Base-by-base conservation (phyloP, 2,888 invertebrate species). In the Drosophila colorata region DNA sequence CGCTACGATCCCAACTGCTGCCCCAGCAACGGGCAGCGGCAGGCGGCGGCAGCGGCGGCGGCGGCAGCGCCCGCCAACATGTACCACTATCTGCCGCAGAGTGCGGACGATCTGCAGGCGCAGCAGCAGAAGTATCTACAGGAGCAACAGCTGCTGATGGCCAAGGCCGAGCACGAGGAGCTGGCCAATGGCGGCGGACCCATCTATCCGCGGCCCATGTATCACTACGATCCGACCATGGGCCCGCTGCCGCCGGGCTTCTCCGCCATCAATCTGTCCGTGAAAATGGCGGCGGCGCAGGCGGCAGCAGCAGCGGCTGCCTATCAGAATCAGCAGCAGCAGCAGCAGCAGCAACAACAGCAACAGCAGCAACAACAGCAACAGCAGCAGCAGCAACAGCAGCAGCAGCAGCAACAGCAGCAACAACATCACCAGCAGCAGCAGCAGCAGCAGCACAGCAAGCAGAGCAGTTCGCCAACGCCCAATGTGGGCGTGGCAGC, bases 241-340 rank as follows among this genome's bases (percentile, higher is more conserved):
- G 95, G 95, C 58, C 95, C 95, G 59, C 93, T 95, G 78, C 96
- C 95, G 67, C 95, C 95, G 41, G 96, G 95, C 75, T 95, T 96
- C 93, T 95, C 96, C 46, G 96, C 96, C 78, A 96, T 96, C 91
- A 96, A 96, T 94, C 93, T 96, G 82, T 96, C 96, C 80, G 97
- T 97, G 89, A 97, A 97, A 93, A 96, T 97, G 78, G 92, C 92
- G 4, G 92, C 92, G 0, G 92, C 91, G 0, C 92, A 92, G 60
- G 92, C 92, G 9, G 91, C 92, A 2, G 92, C 92, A 2, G 92
- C 92, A 4, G 91, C 91, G 1, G 92, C 92, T 8, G 91, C 92
- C 18, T 92, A 91, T 68, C 90, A 90, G 38, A 90, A 90, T 35
- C 90, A 90, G 35, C 31, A 31, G 11, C 31, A 31, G 31, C 31